Conservation (phyloP, 2,113 vertebrate species). For the Galeopterus variegatus region DNA sequence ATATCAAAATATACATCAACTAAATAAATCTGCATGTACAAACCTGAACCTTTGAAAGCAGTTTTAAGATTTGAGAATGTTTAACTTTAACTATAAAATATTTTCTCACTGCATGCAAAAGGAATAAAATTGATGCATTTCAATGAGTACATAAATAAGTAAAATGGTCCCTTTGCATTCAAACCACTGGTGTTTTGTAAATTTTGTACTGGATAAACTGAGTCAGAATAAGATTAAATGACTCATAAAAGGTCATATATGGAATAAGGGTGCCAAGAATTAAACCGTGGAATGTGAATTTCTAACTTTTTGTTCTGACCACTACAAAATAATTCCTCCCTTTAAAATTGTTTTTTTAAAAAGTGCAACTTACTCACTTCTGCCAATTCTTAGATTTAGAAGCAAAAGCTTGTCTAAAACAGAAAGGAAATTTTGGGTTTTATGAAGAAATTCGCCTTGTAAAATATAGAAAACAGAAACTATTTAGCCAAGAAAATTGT, state of each 20-base stretch:
- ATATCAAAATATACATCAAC: constrained; percentile 28
- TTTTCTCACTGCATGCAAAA: constrained; percentile 33
- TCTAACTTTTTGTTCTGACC: constrained; percentile 54
- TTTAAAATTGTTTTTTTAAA: constrained; percentile 62
- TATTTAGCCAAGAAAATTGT: constrained; percentile 12
- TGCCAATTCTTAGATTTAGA: constrained; percentile 76
- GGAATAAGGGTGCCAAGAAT: constrained; percentile 20
- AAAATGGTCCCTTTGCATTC: background rate
- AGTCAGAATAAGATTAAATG: constrained; percentile 46
- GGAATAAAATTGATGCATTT: constrained; percentile 31
- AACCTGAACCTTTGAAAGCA: constrained; percentile 39
- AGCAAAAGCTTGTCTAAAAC: constrained; percentile 79
- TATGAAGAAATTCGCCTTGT: constrained; percentile 56
- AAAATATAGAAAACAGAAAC: constrained; percentile 65
- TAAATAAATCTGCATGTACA: background rate
- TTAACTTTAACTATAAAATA: constrained; percentile 47
- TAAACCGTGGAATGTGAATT: constrained; percentile 49
- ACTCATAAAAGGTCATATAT: constrained; percentile 22
- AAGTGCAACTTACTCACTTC: background rate
- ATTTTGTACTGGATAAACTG: constrained; percentile 59
- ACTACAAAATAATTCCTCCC: constrained; percentile 58
- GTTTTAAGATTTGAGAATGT: constrained; percentile 61
- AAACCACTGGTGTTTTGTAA: background rate
- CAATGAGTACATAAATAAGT: background rate
- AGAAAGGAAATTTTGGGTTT: constrained; percentile 50